Evolutionary conservation across 2,888 invertebrate genomes (phyloP), one percentile per base, ranked within the genome.

Genomic region (Pandemis corylana): DNA sequence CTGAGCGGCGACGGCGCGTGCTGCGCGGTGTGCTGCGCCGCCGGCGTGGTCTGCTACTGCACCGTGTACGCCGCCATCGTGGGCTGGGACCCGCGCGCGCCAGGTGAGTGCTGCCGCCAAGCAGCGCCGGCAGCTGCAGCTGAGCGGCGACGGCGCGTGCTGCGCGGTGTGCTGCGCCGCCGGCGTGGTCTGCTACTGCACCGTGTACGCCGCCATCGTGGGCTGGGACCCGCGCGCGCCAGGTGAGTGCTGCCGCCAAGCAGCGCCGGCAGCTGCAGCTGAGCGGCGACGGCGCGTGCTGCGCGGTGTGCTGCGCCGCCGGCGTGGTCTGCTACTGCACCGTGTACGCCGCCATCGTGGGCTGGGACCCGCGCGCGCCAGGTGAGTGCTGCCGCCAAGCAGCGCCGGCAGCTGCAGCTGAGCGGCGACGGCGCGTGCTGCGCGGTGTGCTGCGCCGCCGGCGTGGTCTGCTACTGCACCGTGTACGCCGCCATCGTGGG

Each of bases 211-310:
- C 7, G 95, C 96, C 2, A 94, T 98, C 77, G 96, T 98, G 28
- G 98, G 98, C 6, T 98, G 98, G 98, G 99, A 99, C 87, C 93
- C 98, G 3, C 94, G 99, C 0, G 96, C 97, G 79, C 97, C 97
- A 0, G 96, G 96, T 79, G 93, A 78, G 78, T 15, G 36, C 9
- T 2, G 7, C 3, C 12, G n/a, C n/a, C n/a, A n/a, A 46, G 20
- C 20, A 20, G 20, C 20, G 20, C 20, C 0, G 20, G 20, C 20
- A 20, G 20, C 20, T 20, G 20, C 20, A 20, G 20, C 20, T 20
- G 20, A 0, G 20, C 20, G 20, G 20, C 20, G 20, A 20, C 20
- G 20, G 20, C 20, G 20, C 20, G 20, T 20, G 20, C 20, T 20
- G 20, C 20, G 20, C 20, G 20, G 20, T 20, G 20, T 20, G 20